Base-by-base conservation (phyloP, 1,140 invertebrate genomes). In the Pantala flavescens region DNA sequence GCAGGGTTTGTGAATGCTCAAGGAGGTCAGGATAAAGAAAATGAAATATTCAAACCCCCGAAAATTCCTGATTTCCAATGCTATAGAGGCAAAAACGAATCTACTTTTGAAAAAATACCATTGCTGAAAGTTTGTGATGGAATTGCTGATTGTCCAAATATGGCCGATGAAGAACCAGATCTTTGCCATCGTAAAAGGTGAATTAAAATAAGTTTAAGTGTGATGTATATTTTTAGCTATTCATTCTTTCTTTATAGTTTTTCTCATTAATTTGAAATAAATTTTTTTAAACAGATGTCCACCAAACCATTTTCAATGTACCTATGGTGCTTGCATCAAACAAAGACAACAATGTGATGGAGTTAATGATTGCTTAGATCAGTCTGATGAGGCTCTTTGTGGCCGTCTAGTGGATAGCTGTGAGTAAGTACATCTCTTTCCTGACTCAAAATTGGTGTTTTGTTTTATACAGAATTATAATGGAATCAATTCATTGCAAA, bases 331-430 rank as follows among this genome's bases (percentile, higher is more conserved):
- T 36, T 89, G 88, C 77, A 83, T 89, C 72, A 80, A 82, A 72
- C 75, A 79, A 23, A 78, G 81, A 23, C 74, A 79, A n/a, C 78
- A 83, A 75, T 90, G 89, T 80, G 83, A 90, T 78, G 84, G 84
- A n/a, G 77, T 82, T 73, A 77, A 81, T 23, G 85, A 90, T 79
- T 90, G 89, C 78, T 77, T 81, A 11, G 86, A 88, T 78, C 84
- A 83, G 23, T 85, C 84, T 0, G 88, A 90, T 78, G 88, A 90
- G 78, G 71, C 75, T 77, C 24, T 24, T 72, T 14, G 78, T 81
- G 28, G 81, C 79, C 42, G 76, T 81, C 75, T 24, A 77, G 23
- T 76, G 77, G 73, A 80, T 72, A 79, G 82, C 79, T 77, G 81
- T 84, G 74, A 82, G 83, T 78, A 79, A 82, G 24, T 80, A 80